phyloP scores from a whole-genome alignment of 1,140 invertebrate genomes.

The Drosophila ambigua region DNA sequence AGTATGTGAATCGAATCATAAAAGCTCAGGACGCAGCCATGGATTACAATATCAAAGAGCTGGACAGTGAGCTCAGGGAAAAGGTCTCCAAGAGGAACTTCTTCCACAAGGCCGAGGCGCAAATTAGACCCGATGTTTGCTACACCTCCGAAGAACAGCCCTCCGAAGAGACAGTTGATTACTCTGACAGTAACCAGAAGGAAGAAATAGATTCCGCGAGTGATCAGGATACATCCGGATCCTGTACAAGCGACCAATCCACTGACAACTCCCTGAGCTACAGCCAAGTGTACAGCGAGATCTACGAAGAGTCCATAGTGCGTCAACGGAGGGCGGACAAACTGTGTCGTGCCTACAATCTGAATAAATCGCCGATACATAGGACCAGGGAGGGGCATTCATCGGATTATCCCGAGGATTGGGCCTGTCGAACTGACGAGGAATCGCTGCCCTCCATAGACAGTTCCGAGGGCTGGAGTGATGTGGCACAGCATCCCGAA shows the following conservation, averaged over 20 bases:
- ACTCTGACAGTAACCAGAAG: too few relatives aligned
- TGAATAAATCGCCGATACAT: neutral
- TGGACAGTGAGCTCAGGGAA: neutral
- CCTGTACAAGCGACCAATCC: slow-evolving; percentile 14
- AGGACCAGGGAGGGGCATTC: slow-evolving; percentile 1
- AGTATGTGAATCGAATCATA: neutral
- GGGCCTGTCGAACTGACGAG: neutral
- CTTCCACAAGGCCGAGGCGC: neutral
- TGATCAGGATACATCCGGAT: neutral
- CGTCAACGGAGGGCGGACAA: slow-evolving; percentile 51
- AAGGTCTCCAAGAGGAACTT: neutral
- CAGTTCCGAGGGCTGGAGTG: neutral
- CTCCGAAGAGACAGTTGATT: too few relatives aligned
- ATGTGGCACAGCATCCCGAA: neutral
- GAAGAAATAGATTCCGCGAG: neutral
- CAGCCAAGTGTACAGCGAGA: slow-evolving; percentile 67
- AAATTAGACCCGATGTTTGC: neutral
- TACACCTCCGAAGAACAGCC: neutral
- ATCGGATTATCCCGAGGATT: too few relatives aligned
- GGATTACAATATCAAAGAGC: neutral
- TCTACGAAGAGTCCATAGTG: slow-evolving; percentile 52
- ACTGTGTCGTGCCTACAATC: slow-evolving; percentile 27
- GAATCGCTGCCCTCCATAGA: neutral
- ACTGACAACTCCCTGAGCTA: slow-evolving; percentile 60
- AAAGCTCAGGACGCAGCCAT: neutral